phyloP scores from a whole-genome alignment of 2,797 vertebrate genomes.

The Coilia nasus region DNA sequence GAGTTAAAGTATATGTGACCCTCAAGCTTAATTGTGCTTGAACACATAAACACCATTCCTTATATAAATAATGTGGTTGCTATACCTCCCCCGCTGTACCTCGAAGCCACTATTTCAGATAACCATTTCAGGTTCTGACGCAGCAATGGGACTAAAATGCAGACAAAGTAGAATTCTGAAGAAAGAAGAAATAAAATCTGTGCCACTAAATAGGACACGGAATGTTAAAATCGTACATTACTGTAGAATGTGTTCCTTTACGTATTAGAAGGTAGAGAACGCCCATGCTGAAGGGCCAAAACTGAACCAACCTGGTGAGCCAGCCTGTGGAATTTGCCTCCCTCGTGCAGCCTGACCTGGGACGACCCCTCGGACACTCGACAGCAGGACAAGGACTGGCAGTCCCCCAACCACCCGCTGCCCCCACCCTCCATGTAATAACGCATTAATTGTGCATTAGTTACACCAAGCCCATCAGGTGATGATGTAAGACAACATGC shows the following conservation, averaged over 20 bases:
- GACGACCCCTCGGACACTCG: slow-evolving; percentile 19
- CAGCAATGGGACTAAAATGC: neutral
- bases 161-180: neutral
- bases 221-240: no score
- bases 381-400: slow-evolving; percentile 6
- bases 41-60: neutral
- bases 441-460: neutral
- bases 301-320: neutral
- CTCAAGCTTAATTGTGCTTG: neutral
- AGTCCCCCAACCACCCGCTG: neutral
- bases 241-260: no score
- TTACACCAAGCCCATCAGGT: neutral
- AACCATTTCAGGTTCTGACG: no score
- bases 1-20: neutral
- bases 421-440: neutral
- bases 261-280: no score
- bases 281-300: neutral
- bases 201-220: neutral
- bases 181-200: no score
- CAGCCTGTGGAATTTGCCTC: slow-evolving; percentile 26
- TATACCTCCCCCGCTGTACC: neutral
- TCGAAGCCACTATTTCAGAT: no score
- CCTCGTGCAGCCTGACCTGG: neutral
- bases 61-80: neutral
- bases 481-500: neutral